Evolutionary conservation across 1,140 invertebrate genomes (phyloP), one percentile per base, ranked within the genome.

Genomic region (Branchinecta lynchi): DNA sequence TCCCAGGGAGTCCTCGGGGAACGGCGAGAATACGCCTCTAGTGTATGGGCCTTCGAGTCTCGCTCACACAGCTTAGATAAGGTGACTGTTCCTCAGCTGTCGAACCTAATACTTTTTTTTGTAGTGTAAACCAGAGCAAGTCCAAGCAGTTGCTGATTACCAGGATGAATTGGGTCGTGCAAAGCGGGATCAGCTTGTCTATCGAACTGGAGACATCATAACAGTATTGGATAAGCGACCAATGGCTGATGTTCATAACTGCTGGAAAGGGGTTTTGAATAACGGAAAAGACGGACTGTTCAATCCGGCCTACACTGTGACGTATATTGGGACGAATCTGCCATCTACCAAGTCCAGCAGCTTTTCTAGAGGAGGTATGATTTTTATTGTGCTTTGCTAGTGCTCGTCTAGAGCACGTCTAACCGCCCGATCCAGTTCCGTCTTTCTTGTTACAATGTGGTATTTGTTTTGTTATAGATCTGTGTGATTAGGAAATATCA

Each of bases 281-380:
- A 88, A 84, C 73, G 91, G 93, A 0, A 92, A 92, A 79, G 90
- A 86, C 8, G 93, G 93, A 0, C 82, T 88, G 10, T 96, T 96
- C 76, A 89, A 91, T 82, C 92, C 93, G 8, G 86, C 85, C n/a
- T 86, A 92, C 74, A 91, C 89, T 9, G 89, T 94, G 44, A 86
- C 91, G 0, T 92, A 93, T 77, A 78, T 93, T 0, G 89, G 90
- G 0, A 85, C 83, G n/a, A 89, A 89, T 77, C 78, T 91, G 69
- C 89, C 89, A 9, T 85, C 84, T 66, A 84, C 83, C 66, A 83
- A 85, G 70, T 81, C 81, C 8, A 81, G 78, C 5, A 82, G 83
- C 74, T 86, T 85, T 71, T 79, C 79, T n/a, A 76, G 84, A 51
- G 83, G 81, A 71, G 84, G 84, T 75, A 80, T 78, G 73, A 73